Evolutionary conservation across 2,113 vertebrate species (phyloP).

Genomic region (Struthidea cinerea): DNA sequence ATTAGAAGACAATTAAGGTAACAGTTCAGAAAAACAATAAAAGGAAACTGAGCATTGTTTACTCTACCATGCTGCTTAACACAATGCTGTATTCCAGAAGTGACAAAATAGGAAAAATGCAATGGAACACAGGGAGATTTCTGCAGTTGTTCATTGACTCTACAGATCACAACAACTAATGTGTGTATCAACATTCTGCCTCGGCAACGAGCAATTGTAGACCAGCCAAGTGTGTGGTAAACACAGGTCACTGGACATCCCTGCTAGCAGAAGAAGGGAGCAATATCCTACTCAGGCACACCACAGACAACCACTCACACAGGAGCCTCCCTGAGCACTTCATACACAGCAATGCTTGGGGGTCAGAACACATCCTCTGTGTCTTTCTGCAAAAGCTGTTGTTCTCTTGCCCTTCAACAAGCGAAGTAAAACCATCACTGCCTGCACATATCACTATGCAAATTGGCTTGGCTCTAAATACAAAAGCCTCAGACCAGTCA

Average conservation of each 20-base stretch:
- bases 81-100: neutral
- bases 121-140: neutral
- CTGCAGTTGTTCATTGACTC: neutral
- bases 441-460: neutral
- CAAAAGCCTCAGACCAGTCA: neutral
- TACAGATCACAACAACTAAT: neutral
- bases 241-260: neutral
- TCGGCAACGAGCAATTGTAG: neutral
- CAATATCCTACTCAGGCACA: neutral
- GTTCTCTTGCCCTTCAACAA: neutral
- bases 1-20: conserved; percentile 38
- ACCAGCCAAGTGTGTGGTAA: neutral
- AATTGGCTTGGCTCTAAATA: neutral
- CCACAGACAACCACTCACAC: neutral
- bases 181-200: neutral
- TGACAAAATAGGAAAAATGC: neutral
- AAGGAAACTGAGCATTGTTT: neutral
- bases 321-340: neutral
- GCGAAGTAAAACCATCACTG: neutral
- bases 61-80: neutral
- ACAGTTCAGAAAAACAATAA: neutral
- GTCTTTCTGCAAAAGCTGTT: neutral
- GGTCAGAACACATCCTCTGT: neutral
- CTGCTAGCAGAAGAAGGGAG: neutral
- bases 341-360: neutral